Base-by-base conservation (phyloP, 2,888 invertebrate species). In the Sclerodermus sp. region DNA sequence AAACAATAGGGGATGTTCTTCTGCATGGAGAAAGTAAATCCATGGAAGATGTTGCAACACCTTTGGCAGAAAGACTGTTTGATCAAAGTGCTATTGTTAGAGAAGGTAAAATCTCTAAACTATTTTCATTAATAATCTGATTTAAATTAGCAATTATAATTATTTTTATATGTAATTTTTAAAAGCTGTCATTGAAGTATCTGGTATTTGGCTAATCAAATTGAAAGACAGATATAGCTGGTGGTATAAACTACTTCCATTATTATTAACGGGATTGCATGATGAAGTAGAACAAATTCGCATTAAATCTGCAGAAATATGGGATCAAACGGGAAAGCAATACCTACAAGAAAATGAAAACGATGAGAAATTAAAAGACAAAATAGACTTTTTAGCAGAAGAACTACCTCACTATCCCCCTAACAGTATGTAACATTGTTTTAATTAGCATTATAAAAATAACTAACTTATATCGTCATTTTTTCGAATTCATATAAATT, bases 211-310 rank as follows among this genome's bases (percentile, higher is more conserved):
- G 91, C 81, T 94, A 73, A 73, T 90, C 18, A 83, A 85, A 47
- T 84, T 94, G 49, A 83, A 83, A 45, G 95, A 96, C 74, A 82
- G 96, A 62, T 96, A 96, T 73, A 95, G 95, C 0, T 94, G 87
- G 79, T 94, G 92, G 82, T 87, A 89, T 73, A 87, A 89, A 62
- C 83, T 96, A 66, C 82, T 96, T 60, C 96, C 96, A 0, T 78
- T 96, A 10, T 79, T 95, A 2, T 79, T 96, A 31, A 92, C 93
- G 38, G 89, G 93, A 51, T 79, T 94, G 2, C 88, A 89, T 64
- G 96, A 96, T 75, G 89, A 90, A 51, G 85, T 90, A 52, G 83
- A 83, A 1, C 89, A 90, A 53, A 85, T 91, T n/a, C 80, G 86
- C 51, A 77, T 80, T 9, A 83, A 84, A 57, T 87, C 91, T 0